Base-by-base conservation (phyloP, 1,140 invertebrate species). In the Cotesia typhae region DNA sequence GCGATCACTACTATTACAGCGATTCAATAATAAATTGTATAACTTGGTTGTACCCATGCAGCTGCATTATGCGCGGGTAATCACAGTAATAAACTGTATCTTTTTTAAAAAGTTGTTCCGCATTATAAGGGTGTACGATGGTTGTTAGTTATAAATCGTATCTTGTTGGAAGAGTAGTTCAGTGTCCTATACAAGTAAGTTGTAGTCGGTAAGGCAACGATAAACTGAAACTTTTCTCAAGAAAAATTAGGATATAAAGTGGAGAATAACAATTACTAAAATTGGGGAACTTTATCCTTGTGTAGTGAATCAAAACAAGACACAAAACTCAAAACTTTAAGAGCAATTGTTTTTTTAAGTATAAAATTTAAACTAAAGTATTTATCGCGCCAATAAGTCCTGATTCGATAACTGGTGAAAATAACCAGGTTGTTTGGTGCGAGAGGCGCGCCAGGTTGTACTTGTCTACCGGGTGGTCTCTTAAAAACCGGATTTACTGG, bases 21-120 rank as follows among this genome's bases (percentile, higher is more conserved):
- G 81, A 83, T 83, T 83, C 81, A 83, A 83, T 83, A 83, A 83
- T 83, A 83, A 83, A 83, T 83, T 82, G 81, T 81, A 83, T 79
- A 82, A 79, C 77, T 2, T 6, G 41, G 79, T 72, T 80, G 37
- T 64, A 55, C 38, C 47, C 35, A 28, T 36, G 17, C 35, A 38
- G 75, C 78, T 71, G 78, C 78, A 82, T 83, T 82, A 82, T 83
- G 80, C 80, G 80, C 78, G 74, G 69, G 79, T 82, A 82, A 83
- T 83, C 81, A 83, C 77, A 79, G 82, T 82, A 83, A 83, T 83
- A 83, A 83, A 79, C 82, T 77, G 82, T 82, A 82, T 81, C 82
- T 47, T 47, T 47, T 41, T 41, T 41, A 41, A 41, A 41, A 47
- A 47, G 41, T 47, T 10, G 41, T 80, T 82, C 81, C 82, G 81